Evolutionary conservation across 2,888 invertebrate species (phyloP), one percentile per base, ranked within the genome.

Genomic region (Morpho achilles): DNA sequence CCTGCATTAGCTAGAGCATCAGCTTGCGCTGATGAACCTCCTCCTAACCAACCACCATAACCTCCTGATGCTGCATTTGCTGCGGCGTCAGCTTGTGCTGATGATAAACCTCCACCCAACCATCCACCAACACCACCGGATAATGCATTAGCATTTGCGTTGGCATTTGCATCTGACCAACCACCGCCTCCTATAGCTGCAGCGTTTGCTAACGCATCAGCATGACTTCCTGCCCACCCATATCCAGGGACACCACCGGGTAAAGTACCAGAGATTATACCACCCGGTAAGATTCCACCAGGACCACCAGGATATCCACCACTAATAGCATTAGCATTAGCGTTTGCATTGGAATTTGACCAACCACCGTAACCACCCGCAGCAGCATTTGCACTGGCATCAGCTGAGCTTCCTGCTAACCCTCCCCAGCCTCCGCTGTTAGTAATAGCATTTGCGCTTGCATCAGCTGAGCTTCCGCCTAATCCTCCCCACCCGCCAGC

Each of bases 11-110:
- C 51, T 32, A 41, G 23, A 51, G 49, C 9, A 7, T 52, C 9
- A 9, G 44, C 45, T 39, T 46, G 39, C 5, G 6, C 52, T 32
- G 32, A 32, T 32, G 32, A 54, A 3, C 59, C 60, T 7, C 63
- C 62, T 23, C 0, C 44, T 41, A 16, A 45, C 50, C 7, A 44
- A 7, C 51, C 51, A 8, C 51, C 45, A 43, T 43, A 43, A 6
- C 42, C 42, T 9, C 42, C 8, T 7, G 9, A 8, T 16, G 9
- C 53, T 7, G 65, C 66, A 43, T 59, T 64, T 0, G 66, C 67
- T 7, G 52, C 60, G 39, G 69, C 67, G 43, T 68, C 62, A 7
- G 67, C 63, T 41, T 66, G 59, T 5, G 67, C 67, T 8, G 45
- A 50, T 10, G 66, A 59, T 9, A 46, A 57, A 5, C 59, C 56